A percentile compares a stretch with the other conserved stretches of the same genome.
phyloP scores from a whole-genome alignment of 1,140 invertebrate genomes.

The Samia ricini region DNA sequence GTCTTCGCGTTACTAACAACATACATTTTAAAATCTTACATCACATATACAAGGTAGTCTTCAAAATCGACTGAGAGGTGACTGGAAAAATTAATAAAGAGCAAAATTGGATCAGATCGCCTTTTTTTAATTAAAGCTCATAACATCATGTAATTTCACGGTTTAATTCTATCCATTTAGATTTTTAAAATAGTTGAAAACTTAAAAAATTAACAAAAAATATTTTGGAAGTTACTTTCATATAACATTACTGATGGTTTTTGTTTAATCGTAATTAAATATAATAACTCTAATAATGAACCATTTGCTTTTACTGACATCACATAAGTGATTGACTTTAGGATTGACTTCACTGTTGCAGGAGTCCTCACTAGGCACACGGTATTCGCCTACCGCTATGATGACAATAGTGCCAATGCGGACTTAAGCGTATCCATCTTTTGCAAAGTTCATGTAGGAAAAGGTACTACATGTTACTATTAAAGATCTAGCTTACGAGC shows the following conservation, averaged over 20 bases:
- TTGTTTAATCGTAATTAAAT: background rate
- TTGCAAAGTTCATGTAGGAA: conserved; percentile 78
- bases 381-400: conserved; percentile 73
- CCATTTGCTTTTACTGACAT: background rate
- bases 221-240: no score
- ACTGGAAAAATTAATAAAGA: no score
- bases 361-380: conserved; percentile 71
- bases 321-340: background rate
- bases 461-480: conserved; percentile 55
- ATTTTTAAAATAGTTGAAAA: no score
- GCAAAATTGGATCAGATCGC: no score
- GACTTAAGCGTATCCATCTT: conserved; percentile 73
- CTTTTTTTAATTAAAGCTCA: no score
- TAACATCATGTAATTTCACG: no score
- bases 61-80: no score
- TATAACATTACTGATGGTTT: background rate
- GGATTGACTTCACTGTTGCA: conserved; percentile 50
- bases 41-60: background rate
- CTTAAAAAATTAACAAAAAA: background rate
- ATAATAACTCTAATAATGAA: background rate
- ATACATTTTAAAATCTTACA: background rate
- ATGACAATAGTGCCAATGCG: conserved; percentile 69
- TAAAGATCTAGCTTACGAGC: conserved; percentile 34
- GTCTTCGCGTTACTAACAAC: background rate
- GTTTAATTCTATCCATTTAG: no score